Evolutionary conservation across 2,888 invertebrate species (phyloP).

Genomic region (Lathronympha strigana): DNA sequence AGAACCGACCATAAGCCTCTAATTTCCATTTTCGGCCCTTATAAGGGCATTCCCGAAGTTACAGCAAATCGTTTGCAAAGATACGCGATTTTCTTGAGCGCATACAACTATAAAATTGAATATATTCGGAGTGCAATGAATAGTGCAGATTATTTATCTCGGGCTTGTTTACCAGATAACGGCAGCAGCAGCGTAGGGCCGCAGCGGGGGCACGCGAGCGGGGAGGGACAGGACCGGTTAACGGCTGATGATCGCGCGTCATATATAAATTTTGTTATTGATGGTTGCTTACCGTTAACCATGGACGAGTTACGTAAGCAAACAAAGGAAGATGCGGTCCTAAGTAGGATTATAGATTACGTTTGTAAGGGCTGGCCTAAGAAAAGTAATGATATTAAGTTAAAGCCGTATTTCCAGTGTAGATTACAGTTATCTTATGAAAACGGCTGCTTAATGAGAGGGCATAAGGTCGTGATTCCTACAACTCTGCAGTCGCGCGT

Average conservation of each 20-base stretch:
- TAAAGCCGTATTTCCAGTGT: background rate
- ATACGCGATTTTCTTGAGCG: slow-evolving; percentile 50
- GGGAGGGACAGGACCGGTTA: no score
- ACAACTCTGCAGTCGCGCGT: background rate
- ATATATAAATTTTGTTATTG: background rate
- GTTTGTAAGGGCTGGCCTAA: background rate
- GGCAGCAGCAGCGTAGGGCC: background rate
- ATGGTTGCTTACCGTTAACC: background rate
- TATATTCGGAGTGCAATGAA: no score
- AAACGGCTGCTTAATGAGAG: background rate
- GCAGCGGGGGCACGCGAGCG: background rate
- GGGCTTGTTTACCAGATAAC: background rate
- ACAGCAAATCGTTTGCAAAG: slow-evolving; percentile 21
- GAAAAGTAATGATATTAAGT: background rate
- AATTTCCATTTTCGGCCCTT: background rate
- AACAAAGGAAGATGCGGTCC: background rate
- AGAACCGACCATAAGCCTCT: background rate
- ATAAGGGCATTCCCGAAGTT: background rate
- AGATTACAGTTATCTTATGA: background rate
- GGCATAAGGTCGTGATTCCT: background rate
- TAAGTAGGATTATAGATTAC: background rate
- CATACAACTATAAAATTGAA: slow-evolving; percentile 49
- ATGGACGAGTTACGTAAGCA: background rate
- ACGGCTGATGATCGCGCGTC: background rate
- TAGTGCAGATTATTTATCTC: no score